phyloP scores from a whole-genome alignment of 1,140 invertebrate genomes.

The Carposina sasakii region DNA sequence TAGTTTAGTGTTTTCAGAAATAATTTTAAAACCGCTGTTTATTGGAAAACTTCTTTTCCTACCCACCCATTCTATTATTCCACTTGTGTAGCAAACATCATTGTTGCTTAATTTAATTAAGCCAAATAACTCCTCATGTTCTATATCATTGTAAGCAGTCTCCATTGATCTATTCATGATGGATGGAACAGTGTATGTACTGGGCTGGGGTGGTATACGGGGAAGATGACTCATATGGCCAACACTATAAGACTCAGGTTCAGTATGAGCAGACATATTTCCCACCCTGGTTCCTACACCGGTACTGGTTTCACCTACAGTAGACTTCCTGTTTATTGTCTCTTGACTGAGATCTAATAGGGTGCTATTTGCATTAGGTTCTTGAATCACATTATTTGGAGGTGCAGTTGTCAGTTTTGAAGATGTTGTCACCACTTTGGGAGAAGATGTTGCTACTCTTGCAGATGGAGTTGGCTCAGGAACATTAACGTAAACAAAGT shows the following conservation, averaged over 20 bases:
- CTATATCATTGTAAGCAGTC: constrained; percentile 16
- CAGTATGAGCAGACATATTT: background rate
- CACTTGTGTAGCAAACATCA: constrained; percentile 65
- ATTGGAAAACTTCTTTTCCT: constrained; percentile 58
- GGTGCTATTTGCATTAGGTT: constrained; percentile 48
- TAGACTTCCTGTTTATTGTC: background rate
- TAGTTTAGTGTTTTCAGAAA: constrained; percentile 29
- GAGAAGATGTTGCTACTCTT: too few species aligned
- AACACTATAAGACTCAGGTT: constrained; percentile 33
- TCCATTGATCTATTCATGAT: constrained; percentile 32
- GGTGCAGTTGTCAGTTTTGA: too few species aligned
- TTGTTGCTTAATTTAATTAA: constrained; percentile 57
- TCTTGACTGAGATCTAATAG: constrained; percentile 22
- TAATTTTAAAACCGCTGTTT: constrained; percentile 61
- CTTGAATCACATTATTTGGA: constrained; percentile 28
- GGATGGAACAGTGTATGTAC: constrained; percentile 49
- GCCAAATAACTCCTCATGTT: constrained; percentile 43
- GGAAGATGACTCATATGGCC: constrained; percentile 59
- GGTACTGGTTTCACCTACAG: too few species aligned
- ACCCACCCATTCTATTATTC: constrained; percentile 63
- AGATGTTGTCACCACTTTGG: too few species aligned
- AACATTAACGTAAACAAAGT: constrained; percentile 52
- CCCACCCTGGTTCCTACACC: too few species aligned
- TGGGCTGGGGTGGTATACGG: constrained; percentile 41
- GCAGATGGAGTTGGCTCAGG: constrained; percentile 18